Evolutionary conservation across 2,797 vertebrate genomes (phyloP).

Genomic region (Sparidentex hasta): DNA sequence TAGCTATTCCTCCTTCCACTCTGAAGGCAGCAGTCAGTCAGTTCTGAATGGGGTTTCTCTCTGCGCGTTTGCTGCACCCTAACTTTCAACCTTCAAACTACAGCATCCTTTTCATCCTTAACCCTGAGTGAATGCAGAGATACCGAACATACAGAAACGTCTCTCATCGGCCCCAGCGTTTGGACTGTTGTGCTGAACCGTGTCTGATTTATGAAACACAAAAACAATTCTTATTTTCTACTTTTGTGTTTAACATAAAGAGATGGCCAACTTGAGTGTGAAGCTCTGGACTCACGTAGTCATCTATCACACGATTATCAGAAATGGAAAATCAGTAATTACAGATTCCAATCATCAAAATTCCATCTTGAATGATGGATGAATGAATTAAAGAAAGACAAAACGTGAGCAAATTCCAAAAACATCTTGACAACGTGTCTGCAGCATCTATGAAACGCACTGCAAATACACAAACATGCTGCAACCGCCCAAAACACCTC

Average conservation of each 20-base stretch:
- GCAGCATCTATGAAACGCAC: no score
- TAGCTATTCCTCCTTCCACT: slow-evolving; percentile 48
- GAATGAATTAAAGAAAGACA: no score
- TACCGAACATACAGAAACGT: not conserved
- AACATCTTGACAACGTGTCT: no score
- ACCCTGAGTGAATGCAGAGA: slow-evolving; percentile 4
- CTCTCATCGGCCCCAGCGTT: not conserved
- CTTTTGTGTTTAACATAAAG: not conserved
- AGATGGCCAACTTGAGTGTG: not conserved
- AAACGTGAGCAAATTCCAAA: no score
- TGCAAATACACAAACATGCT: no score
- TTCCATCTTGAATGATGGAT: not conserved
- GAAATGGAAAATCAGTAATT: not conserved
- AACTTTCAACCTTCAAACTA: slow-evolving; percentile 31
- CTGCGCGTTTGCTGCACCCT: slow-evolving; percentile 34
- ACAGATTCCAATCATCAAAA: not conserved
- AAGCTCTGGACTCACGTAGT: not conserved
- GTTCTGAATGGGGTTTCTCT: slow-evolving; percentile 30
- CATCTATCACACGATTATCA: not conserved
- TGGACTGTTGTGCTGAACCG: not conserved
- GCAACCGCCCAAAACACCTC: no score
- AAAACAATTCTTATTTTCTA: slow-evolving; percentile 7
- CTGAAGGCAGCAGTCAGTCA: slow-evolving; percentile 47
- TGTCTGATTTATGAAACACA: not conserved
- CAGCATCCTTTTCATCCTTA: slow-evolving; percentile 25